Base-by-base conservation (phyloP, 1,140 invertebrate species). In the Brachionus angularis region DNA sequence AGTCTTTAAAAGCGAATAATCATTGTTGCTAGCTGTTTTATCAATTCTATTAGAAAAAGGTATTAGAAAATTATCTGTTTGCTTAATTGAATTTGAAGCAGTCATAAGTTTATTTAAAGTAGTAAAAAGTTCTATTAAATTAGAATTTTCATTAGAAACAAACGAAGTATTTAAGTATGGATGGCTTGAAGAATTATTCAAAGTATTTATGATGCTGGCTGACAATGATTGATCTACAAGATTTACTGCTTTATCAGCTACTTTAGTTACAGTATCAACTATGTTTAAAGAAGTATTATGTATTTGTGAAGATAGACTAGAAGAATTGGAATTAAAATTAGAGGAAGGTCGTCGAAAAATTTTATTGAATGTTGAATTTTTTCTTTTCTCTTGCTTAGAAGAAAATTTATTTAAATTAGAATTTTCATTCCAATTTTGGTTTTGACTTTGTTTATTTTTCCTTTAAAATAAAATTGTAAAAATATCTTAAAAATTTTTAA, bases 181-280 rank as follows among this genome's bases (percentile, higher is more conserved):
- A n/a, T n/a, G n/a, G n/a, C n/a, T n/a, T n/a, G n/a, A n/a, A 2
- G 52, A 55, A 8, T n/a, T 55, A 18, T 55, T 55, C 29, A 55
- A 10, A 29, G 52, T 16, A 16, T n/a, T 55, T 7, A 55, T 14
- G 16, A 27, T 23, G n/a, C n/a, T 33, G 53, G 39, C n/a, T 58
- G 53, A 14, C n/a, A 67, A 25, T 21, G 62, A 67, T 33, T 67
- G 62, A 25, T 67, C 62, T 12, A 67, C 62, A 25, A 67, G 29
- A 31, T 46, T 67, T 2, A 36, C 62, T 0, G 62, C 62, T 46
- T 67, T 67, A 27, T 67, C 62, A 8, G 62, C 62, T 33, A 67
- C 62, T 67, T 50, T 46, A 27, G 7, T 67, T 33, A 67, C 34
- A 14, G 62, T 67, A 12, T 67, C 62, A 2, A 67, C 62, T 33